phyloP scores from a whole-genome alignment of 2,797 vertebrate genomes.

The Paedocypris micromegethes region DNA sequence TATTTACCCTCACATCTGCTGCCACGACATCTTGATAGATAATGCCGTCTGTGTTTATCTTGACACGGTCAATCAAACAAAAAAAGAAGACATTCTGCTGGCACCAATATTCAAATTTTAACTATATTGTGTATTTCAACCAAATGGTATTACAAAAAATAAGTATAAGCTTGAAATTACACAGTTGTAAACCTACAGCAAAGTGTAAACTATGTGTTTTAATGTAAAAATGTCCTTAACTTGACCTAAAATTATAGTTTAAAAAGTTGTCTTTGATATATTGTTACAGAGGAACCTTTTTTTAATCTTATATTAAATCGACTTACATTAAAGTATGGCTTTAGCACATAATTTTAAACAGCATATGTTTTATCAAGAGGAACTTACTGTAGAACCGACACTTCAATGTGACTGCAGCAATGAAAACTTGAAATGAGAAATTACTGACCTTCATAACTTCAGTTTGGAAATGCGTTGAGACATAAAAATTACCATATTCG shows the following conservation, averaged over 20 bases:
- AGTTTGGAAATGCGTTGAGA: not conserved
- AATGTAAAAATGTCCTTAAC: too few relatives aligned
- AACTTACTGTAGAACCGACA: constrained; percentile 5
- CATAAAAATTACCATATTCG: too few relatives aligned
- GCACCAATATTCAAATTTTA: constrained; percentile 17
- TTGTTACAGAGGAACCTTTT: too few relatives aligned
- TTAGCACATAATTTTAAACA: constrained; percentile 8
- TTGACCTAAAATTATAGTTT: too few relatives aligned
- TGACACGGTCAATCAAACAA: constrained; percentile 54
- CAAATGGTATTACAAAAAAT: too few relatives aligned
- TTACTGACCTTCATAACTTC: constrained; percentile 8
- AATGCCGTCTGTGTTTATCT: constrained; percentile 53
- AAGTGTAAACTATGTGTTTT: too few relatives aligned
- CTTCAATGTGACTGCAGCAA: constrained; percentile 5
- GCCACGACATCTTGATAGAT: constrained; percentile 53
- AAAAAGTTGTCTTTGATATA: too few relatives aligned
- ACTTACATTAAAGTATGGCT: not conserved
- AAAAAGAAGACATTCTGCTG: constrained; percentile 44
- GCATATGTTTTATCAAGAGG: not conserved
- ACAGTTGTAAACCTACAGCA: too few relatives aligned
- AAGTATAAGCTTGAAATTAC: too few relatives aligned
- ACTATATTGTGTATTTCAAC: too few relatives aligned
- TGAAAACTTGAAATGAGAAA: constrained; percentile 20
- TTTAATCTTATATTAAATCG: too few relatives aligned
- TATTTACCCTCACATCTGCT: constrained; percentile 58